Percentiles rank a stretch among this genome's conserved stretches.
Evolutionary conservation across 2,888 invertebrate species (phyloP).

Genomic region (Scaptodrosophila latifasciaeformis): DNA sequence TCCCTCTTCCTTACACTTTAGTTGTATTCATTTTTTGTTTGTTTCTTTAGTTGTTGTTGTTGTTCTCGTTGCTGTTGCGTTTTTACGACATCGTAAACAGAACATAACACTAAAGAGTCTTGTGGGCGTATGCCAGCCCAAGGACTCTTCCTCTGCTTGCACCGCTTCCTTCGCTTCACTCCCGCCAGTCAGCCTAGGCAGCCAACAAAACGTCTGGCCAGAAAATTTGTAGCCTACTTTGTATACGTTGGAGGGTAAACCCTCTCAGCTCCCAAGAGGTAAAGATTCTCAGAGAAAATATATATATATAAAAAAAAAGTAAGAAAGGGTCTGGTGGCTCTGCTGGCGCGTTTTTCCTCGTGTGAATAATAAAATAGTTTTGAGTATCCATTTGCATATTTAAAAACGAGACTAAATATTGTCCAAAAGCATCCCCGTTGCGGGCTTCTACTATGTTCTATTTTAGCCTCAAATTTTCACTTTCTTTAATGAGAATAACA

Average conservation of each 20-base stretch:
- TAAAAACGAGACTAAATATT: slow-evolving; percentile 53
- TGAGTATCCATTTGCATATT: slow-evolving; percentile 59
- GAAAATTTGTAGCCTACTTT: slow-evolving; percentile 42
- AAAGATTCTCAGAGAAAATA: slow-evolving; percentile 14
- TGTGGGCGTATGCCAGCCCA: slow-evolving; percentile 24
- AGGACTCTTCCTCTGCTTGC: too few relatives aligned
- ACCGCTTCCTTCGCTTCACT: too few relatives aligned
- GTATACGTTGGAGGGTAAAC: too few relatives aligned
- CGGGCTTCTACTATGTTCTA: too few relatives aligned
- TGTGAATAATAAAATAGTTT: slow-evolving; percentile 62
- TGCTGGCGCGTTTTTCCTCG: slow-evolving; percentile 25
- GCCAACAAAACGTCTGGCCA: slow-evolving; percentile 36
- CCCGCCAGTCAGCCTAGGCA: too few relatives aligned
- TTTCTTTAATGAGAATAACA: too few relatives aligned
- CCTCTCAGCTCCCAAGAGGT: too few relatives aligned
- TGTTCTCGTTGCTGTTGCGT: slow-evolving; percentile 24
- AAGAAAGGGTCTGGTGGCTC: slow-evolving; percentile 1
- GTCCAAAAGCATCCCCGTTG: too few relatives aligned
- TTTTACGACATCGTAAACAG: slow-evolving; percentile 59
- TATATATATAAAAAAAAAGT: background rate
- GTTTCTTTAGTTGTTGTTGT: slow-evolving; percentile 28
- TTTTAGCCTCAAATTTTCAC: too few relatives aligned
- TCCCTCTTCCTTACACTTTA: background rate
- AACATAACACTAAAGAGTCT: slow-evolving; percentile 56
- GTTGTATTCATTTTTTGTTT: background rate